Conservation (phyloP, 2,797 vertebrate genomes). For the Scolopax bukidnonensis region DNA sequence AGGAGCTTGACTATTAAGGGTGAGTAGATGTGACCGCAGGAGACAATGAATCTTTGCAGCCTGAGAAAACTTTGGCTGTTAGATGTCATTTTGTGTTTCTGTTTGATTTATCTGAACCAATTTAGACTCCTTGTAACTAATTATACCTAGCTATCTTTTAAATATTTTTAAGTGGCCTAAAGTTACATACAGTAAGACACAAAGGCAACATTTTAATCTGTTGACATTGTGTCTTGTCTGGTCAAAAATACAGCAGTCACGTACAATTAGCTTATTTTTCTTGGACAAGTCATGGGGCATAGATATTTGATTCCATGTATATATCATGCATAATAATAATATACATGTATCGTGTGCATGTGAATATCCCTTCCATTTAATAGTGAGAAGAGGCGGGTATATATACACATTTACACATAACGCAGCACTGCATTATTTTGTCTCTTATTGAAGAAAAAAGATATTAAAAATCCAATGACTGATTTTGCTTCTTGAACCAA, state of each 20-base stretch:
- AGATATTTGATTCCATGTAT: not conserved
- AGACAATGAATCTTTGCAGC: not conserved
- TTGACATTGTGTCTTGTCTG: not conserved
- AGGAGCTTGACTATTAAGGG: not conserved
- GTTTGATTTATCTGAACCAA: not conserved
- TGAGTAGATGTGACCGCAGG: not conserved
- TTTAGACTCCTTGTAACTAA: not conserved
- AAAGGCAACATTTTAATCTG: constrained; percentile 18
- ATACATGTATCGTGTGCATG: not conserved
- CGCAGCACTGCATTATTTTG: constrained; percentile 41
- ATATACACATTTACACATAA: not conserved
- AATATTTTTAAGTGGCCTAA: constrained; percentile 1
- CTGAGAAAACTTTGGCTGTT: not conserved
- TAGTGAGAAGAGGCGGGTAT: not conserved
- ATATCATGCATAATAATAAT: not conserved
- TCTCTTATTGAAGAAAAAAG: constrained; percentile 61
- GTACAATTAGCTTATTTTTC: not conserved
- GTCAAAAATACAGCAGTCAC: not conserved
- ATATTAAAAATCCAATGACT: constrained; percentile 76
- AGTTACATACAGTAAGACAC: not conserved
- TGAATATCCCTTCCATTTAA: not conserved
- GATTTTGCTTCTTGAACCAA: constrained; percentile 82
- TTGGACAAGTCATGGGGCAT: not conserved
- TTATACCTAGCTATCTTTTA: not conserved
- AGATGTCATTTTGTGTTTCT: not conserved